A percentile compares a stretch with the other conserved stretches of the same genome.
phyloP scores from a whole-genome alignment of 2,888 invertebrate species.

The Theodoxus fluviatilis region DNA sequence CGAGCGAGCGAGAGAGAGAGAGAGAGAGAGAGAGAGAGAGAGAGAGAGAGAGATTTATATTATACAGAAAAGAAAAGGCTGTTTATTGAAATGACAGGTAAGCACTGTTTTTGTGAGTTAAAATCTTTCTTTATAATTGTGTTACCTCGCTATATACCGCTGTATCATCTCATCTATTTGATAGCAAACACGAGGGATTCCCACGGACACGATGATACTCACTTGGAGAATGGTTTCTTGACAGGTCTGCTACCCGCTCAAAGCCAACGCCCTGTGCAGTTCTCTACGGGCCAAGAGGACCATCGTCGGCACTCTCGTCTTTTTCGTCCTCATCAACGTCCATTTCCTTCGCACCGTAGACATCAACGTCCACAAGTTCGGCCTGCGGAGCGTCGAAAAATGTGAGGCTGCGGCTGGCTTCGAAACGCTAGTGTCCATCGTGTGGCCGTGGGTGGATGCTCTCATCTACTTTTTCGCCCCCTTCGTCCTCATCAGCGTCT shows the following conservation, averaged over 20 bases:
- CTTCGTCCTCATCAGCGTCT: slow-evolving; percentile 49
- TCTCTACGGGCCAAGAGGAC: slow-evolving; percentile 48
- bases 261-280: slow-evolving; percentile 53
- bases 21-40: too few relatives aligned
- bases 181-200: too few relatives aligned
- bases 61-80: too few relatives aligned
- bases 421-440: slow-evolving; percentile 38
- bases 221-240: too few relatives aligned
- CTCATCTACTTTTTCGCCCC: slow-evolving; percentile 58
- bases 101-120: too few relatives aligned
- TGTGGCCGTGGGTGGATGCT: slow-evolving; percentile 63
- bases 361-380: slow-evolving; percentile 30
- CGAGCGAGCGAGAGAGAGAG: too few relatives aligned
- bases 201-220: too few relatives aligned
- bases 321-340: slow-evolving; percentile 49
- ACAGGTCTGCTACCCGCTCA: slow-evolving; percentile 55
- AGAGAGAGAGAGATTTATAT: too few relatives aligned
- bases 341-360: slow-evolving; percentile 59
- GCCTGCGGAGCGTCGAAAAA: slow-evolving; percentile 28
- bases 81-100: too few relatives aligned
- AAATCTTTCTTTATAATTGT: too few relatives aligned
- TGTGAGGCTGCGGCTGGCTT: slow-evolving; percentile 39
- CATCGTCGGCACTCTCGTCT: slow-evolving; percentile 40
- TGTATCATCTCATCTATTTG: too few relatives aligned
- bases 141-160: too few relatives aligned